phyloP scores from a whole-genome alignment of 2,888 invertebrate species.

The Mechanitis messenoides region DNA sequence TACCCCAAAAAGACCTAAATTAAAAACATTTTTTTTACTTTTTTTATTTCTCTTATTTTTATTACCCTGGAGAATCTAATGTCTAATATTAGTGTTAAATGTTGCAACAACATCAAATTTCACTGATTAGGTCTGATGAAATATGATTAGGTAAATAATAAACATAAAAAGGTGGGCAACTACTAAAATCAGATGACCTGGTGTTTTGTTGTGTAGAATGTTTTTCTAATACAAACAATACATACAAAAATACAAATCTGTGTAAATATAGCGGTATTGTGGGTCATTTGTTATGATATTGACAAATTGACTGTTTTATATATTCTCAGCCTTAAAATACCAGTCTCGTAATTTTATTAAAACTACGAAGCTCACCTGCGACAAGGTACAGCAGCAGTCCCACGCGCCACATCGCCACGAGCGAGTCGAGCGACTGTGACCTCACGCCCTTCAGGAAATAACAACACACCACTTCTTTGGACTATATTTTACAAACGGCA shows the following conservation, averaged over 20 bases:
- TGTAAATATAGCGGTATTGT: too few species aligned
- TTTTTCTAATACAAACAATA: too few species aligned
- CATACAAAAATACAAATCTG: too few species aligned
- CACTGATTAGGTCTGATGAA: constrained; percentile 25
- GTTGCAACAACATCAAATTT: constrained; percentile 28
- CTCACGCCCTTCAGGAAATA: constrained; percentile 58
- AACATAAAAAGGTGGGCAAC: too few species aligned
- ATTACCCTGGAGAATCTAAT: too few species aligned
- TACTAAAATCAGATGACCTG: too few species aligned
- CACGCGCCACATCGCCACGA: constrained; percentile 41
- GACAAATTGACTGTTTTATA: too few species aligned
- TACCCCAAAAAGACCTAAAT: not conserved
- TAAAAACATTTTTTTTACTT: not conserved
- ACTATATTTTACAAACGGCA: not conserved
- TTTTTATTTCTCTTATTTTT: constrained; percentile 2
- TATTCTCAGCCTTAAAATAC: too few species aligned
- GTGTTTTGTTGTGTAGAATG: too few species aligned
- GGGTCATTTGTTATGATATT: too few species aligned
- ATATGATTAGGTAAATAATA: constrained; percentile 6
- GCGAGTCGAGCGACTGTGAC: constrained; percentile 33
- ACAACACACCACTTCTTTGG: constrained; percentile 22
- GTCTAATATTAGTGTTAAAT: not conserved
- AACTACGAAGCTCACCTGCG: constrained; percentile 43
- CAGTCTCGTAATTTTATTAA: too few species aligned
- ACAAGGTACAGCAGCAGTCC: constrained; percentile 49